Evolutionary conservation across 2,888 invertebrate species (phyloP).

Genomic region (Muschampia plurimacula): DNA sequence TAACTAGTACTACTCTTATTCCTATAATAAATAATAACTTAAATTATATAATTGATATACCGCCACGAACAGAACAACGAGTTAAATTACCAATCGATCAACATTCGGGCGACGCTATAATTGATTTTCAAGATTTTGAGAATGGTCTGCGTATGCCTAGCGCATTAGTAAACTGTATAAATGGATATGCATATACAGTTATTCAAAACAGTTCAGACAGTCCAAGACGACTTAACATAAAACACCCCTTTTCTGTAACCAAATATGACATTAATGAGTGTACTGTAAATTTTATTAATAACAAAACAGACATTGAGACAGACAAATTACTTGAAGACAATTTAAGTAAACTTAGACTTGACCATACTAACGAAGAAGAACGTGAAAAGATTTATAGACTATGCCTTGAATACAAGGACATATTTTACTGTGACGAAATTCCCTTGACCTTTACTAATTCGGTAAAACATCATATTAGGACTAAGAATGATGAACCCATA

Average conservation of each 20-base stretch:
- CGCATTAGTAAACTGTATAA: constrained; percentile 40
- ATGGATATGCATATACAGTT: constrained; percentile 12
- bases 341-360: constrained; percentile 39
- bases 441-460: constrained; percentile 49
- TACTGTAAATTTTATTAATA: not conserved
- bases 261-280: not conserved
- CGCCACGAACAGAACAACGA: constrained; percentile 11
- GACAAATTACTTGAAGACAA: constrained; percentile 19
- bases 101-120: not conserved
- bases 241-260: no score
- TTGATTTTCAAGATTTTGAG: constrained; percentile 7
- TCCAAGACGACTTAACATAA: not conserved
- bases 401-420: constrained; percentile 50
- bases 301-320: not conserved
- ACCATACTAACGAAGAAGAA: constrained; percentile 54
- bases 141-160: constrained; percentile 42
- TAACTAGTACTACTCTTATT: constrained; percentile 29
- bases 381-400: constrained; percentile 43
- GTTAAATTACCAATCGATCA: not conserved
- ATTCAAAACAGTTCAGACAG: constrained; percentile 20
- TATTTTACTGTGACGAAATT: constrained; percentile 53
- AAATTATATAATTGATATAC: not conserved
- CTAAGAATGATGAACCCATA: constrained; percentile 50
- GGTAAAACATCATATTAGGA: constrained; percentile 57
- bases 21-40: constrained; percentile 38